Conservation (phyloP, 2,113 vertebrate genomes). For the Planiliza haematocheilus region DNA sequence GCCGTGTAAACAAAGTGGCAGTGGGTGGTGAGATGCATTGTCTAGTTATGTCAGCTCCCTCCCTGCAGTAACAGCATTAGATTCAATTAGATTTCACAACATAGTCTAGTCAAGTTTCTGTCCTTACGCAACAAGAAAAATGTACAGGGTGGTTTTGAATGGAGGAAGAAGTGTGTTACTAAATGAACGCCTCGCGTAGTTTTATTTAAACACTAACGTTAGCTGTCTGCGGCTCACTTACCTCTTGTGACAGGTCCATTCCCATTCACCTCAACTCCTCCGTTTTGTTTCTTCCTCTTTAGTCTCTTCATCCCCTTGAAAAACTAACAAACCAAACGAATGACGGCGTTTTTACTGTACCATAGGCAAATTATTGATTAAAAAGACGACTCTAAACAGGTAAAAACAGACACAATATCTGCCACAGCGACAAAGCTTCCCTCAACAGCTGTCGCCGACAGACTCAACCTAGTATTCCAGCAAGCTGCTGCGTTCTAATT, state of each 20-base stretch:
- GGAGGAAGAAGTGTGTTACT: neutral
- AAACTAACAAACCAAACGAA: neutral
- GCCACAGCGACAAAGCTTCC: neutral
- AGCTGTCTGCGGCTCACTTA: conserved; percentile 23
- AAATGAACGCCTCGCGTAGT: neutral
- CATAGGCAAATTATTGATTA: neutral
- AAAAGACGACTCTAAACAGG: neutral
- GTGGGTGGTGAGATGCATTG: neutral
- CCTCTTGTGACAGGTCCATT: conserved; percentile 69
- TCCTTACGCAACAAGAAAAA: neutral
- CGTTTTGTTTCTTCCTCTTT: conserved; percentile 72
- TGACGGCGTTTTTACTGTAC: neutral
- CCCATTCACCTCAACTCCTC: conserved; percentile 50
- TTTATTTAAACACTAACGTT: neutral
- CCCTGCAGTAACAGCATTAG: conserved; percentile 6
- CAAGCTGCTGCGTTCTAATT: conserved; percentile 29
- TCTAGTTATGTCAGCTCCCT: conserved; percentile 13
- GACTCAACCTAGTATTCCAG: accelerated
- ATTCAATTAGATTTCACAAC: neutral
- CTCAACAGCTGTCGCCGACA: conserved; percentile 33
- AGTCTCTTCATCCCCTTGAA: conserved; percentile 77
- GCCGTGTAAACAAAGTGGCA: neutral
- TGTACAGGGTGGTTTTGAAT: neutral
- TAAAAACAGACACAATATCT: conserved; percentile 1
- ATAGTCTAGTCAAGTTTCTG: neutral